These are phyloP conservation scores for Lemur catta DNA, from an alignment of 2,797 vertebrate genomes.

Conservation along the genomic window DNA sequence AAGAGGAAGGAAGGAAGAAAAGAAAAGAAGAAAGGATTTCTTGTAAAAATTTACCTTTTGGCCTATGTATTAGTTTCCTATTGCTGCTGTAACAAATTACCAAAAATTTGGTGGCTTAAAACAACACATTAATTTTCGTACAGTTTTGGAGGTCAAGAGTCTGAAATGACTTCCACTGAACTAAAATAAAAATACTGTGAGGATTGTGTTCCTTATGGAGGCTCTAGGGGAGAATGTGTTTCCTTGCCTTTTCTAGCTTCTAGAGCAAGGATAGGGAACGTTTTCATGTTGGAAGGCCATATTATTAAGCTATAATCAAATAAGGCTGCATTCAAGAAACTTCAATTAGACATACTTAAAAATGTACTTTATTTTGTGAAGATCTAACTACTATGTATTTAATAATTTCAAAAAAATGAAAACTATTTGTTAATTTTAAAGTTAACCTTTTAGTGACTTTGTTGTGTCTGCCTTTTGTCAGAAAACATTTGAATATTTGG, in stretches of 20 bases:
- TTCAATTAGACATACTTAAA: neutral
- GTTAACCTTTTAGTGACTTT: neutral
- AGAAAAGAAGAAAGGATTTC: neutral
- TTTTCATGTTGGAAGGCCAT: neutral
- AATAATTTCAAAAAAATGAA: neutral
- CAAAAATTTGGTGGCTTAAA: neutral
- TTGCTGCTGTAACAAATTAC: neutral
- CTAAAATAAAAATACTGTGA: neutral
- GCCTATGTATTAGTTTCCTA: neutral
- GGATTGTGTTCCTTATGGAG: neutral
- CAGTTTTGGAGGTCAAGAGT: neutral
- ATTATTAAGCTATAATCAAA: neutral
- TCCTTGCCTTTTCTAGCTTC: neutral
- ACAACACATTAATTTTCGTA: conserved; percentile 6
- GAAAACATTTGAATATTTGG: neutral
- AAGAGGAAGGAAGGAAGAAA: neutral
- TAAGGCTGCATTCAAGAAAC: neutral
- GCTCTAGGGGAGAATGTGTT: neutral
- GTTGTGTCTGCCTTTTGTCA: neutral
- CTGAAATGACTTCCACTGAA: neutral
- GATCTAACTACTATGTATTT: neutral
- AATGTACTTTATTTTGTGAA: neutral
- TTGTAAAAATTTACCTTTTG: neutral
- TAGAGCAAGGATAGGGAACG: neutral
- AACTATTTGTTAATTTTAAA: neutral